Conservation (phyloP, 2,113 vertebrate genomes). For the Pitta sordida region DNA sequence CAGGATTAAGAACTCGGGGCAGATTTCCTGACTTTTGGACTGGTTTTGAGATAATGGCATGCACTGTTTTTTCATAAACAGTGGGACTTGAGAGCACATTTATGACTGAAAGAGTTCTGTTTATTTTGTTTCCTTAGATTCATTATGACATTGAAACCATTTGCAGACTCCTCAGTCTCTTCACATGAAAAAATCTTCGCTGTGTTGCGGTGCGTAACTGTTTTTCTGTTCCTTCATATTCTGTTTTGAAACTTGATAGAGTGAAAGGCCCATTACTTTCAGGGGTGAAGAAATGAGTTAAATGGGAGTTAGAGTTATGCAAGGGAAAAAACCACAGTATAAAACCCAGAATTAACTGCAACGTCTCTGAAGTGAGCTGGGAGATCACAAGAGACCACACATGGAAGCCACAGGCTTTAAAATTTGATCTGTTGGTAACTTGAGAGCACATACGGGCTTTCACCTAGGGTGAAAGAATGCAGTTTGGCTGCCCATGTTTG, state of each 20-base stretch:
- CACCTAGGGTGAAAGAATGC: not conserved
- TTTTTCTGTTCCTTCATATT: not conserved
- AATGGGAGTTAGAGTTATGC: not conserved
- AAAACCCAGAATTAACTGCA: not conserved
- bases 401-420: not conserved
- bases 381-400: not conserved
- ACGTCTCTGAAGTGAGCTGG: not conserved
- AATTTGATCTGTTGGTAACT: not conserved
- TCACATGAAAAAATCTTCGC: slow-evolving; percentile 84
- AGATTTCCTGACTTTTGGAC: not conserved
- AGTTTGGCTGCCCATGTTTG: not conserved
- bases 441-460: not conserved
- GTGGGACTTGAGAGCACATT: not conserved
- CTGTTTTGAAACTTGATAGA: not conserved
- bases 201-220: slow-evolving; percentile 81
- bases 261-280: not conserved
- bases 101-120: not conserved
- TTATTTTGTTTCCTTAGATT: slow-evolving; percentile 71
- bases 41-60: not conserved
- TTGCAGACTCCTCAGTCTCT: slow-evolving; percentile 71
- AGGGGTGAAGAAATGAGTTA: not conserved
- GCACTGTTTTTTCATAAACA: not conserved
- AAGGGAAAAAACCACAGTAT: not conserved
- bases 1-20: not conserved
- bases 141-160: slow-evolving; percentile 82